phyloP scores from a whole-genome alignment of 2,888 invertebrate species.

The Aphodius sticticus region DNA sequence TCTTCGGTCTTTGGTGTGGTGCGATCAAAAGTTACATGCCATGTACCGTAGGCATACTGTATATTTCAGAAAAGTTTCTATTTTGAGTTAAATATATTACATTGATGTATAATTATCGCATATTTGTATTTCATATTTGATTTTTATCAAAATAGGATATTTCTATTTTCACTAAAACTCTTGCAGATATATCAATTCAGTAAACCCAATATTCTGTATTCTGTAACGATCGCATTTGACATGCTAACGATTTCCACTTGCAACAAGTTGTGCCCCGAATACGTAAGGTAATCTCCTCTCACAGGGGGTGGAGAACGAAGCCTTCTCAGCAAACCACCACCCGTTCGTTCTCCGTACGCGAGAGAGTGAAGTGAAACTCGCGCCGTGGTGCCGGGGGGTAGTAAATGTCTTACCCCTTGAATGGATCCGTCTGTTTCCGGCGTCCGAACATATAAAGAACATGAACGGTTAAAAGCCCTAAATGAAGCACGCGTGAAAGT shows the following conservation, averaged over 20 bases:
- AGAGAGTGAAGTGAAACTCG: not conserved
- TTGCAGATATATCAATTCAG: not conserved
- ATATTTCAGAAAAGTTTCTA: no score
- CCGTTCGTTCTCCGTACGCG: not conserved
- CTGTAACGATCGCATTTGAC: not conserved
- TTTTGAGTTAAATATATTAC: no score
- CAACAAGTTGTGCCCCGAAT: not conserved
- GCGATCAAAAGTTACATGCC: no score
- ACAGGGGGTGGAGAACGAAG: not conserved
- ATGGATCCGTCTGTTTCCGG: slow-evolving; percentile 36
- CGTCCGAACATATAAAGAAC: slow-evolving; percentile 38
- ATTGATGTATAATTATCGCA: no score
- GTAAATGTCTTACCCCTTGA: slow-evolving; percentile 13
- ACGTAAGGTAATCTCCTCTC: not conserved
- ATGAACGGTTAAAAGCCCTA: slow-evolving; percentile 53
- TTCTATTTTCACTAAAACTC: not conserved
- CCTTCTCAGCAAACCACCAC: not conserved
- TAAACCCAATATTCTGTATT: not conserved
- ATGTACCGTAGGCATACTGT: no score
- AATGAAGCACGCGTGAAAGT: slow-evolving; percentile 54
- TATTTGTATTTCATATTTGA: not conserved
- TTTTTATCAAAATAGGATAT: not conserved
- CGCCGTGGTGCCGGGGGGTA: not conserved
- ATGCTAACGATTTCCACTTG: not conserved
- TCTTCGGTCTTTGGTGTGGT: no score